Conservation (phyloP, 2,888 invertebrate species). For the Plagodis dolabraria region DNA sequence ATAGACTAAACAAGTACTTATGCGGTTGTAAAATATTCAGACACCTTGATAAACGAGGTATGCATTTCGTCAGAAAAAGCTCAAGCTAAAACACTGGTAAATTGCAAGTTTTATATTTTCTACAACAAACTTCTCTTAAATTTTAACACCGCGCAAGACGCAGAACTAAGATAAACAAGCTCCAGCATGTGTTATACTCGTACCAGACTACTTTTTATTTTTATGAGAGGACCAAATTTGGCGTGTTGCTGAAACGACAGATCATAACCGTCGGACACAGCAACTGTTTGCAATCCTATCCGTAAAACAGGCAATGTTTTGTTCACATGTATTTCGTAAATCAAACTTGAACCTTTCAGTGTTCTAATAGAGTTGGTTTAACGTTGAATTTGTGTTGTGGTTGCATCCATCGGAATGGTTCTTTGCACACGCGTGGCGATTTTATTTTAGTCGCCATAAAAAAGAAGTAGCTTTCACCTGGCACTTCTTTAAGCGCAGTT, state of each 20-base stretch:
- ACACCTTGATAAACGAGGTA: too few relatives aligned
- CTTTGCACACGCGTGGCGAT: constrained; percentile 64
- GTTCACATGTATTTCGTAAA: constrained; percentile 44
- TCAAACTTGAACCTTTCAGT: constrained; percentile 50
- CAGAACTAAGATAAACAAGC: constrained; percentile 53
- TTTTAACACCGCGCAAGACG: constrained; percentile 39
- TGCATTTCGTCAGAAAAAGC: too few relatives aligned
- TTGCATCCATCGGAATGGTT: constrained; percentile 59
- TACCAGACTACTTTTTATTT: constrained; percentile 72
- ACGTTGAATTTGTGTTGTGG: constrained; percentile 48
- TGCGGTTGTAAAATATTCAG: too few relatives aligned
- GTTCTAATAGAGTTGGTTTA: constrained; percentile 46
- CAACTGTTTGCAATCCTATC: constrained; percentile 75
- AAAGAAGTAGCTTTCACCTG: constrained; percentile 64
- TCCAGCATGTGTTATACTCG: constrained; percentile 61
- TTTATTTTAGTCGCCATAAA: constrained; percentile 70
- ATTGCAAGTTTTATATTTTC: constrained; percentile 20
- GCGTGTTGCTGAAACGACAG: constrained; percentile 76
- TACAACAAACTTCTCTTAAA: constrained; percentile 27
- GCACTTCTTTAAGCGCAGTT: constrained; percentile 56
- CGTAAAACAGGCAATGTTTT: constrained; percentile 65
- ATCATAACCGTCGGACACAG: constrained; percentile 79
- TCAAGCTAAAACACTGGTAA: too few relatives aligned
- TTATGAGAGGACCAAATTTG: constrained; percentile 78
- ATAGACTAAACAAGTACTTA: too few relatives aligned